phyloP scores from a whole-genome alignment of 2,113 vertebrate species.

The Urocitellus parryii region DNA sequence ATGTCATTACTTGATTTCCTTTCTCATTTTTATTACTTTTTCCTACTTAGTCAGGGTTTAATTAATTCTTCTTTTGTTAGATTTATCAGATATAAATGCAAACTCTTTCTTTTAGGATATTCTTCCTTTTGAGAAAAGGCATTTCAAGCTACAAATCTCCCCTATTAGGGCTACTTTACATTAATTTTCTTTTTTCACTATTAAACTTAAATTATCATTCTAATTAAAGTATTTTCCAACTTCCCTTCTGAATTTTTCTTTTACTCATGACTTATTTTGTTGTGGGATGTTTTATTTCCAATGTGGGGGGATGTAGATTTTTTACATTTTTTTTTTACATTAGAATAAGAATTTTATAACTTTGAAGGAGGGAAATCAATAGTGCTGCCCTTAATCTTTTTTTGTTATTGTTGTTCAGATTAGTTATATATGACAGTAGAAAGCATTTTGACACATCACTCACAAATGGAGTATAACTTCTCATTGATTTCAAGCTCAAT shows the following conservation, averaged over 20 bases:
- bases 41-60: slow-evolving; percentile 12
- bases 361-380: too few species aligned
- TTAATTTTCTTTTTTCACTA: not conserved
- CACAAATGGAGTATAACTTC: too few species aligned
- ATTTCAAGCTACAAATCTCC: not conserved
- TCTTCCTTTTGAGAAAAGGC: not conserved
- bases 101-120: not conserved
- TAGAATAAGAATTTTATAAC: too few species aligned
- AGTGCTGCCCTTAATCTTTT: too few species aligned
- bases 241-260: slow-evolving; percentile 10
- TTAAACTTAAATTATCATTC: slow-evolving; percentile 6
- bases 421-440: too few species aligned
- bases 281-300: slow-evolving; percentile 5
- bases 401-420: too few species aligned
- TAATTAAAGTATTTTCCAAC: slow-evolving; percentile 24
- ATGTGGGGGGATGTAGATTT: not conserved
- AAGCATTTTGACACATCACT: too few species aligned
- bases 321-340: not conserved
- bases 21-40: slow-evolving; percentile 40
- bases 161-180: not conserved
- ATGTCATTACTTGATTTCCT: not conserved
- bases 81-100: not conserved
- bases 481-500: not conserved
- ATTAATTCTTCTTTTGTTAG: not conserved
- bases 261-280: slow-evolving; percentile 1